Percentiles rank a stretch among this genome's conserved stretches.
Evolutionary conservation across 2,113 vertebrate genomes (phyloP).

Genomic region (Ptyas mucosa): DNA sequence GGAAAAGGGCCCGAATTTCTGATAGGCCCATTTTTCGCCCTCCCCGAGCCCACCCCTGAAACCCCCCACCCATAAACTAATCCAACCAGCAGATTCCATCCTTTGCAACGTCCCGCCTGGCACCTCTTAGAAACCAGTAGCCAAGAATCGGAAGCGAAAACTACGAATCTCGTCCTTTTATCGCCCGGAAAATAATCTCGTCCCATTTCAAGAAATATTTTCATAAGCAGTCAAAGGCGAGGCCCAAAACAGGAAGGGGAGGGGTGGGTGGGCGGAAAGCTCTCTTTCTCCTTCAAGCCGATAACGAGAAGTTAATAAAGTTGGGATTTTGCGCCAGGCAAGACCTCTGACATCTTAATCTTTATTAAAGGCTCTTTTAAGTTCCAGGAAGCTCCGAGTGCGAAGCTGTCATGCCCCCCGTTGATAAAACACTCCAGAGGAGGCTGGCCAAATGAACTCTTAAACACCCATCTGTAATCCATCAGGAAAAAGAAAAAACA

Average conservation of each 20-base stretch:
- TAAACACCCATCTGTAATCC: conserved; percentile 85
- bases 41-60: too few species aligned
- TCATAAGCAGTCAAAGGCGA: conserved; percentile 27
- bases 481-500: conserved; percentile 62
- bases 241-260: not conserved
- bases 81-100: too few species aligned
- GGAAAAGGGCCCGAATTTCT: too few species aligned
- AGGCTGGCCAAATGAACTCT: conserved; percentile 84
- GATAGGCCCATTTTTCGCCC: too few species aligned
- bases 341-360: conserved; percentile 97
- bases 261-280: conserved; percentile 27
- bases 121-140: too few species aligned
- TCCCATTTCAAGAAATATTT: conserved; percentile 27
- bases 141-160: too few species aligned
- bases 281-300: conserved; percentile 67
- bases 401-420: conserved; percentile 80
- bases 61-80: too few species aligned
- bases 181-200: too few species aligned
- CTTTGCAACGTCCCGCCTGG: too few species aligned
- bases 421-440: conserved; percentile 53
- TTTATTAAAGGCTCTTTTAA: conserved; percentile 97
- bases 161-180: too few species aligned
- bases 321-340: conserved; percentile 79
- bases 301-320: conserved; percentile 88
- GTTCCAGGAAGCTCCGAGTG: conserved; percentile 76